Evolutionary conservation across 2,113 vertebrate genomes (phyloP), one percentile per base, ranked within the genome.

Genomic region (Myocastor coypus): DNA sequence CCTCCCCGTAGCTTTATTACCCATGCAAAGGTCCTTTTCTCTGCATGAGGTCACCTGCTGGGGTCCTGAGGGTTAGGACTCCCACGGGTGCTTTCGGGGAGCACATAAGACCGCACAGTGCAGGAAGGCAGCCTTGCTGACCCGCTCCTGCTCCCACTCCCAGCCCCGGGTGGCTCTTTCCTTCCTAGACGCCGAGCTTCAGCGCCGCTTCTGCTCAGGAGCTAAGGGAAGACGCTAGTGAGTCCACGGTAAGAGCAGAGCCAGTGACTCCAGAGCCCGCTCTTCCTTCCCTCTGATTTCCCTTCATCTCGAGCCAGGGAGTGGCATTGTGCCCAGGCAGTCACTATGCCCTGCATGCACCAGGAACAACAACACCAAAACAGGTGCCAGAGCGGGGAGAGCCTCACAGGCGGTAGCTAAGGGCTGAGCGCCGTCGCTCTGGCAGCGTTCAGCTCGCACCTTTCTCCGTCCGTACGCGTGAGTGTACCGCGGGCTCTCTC

Each of bases 291-390:
- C 12, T 85, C 80, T 37, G 55, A 55, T 42, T 96, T 94, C 89
- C 93, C 80, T 97, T 94, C 83, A 92, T 97, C 95, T 96, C 28
- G 11, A 75, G 97, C 95, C 95, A 94, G 66, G 26, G 55, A 59
- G 69, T 92, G 92, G 97, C 97, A 73, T 52, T 73, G 77, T 96
- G 95, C 94, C 96, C 83, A 61, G 96, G 87, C 80, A 95, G 68
- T 96, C 89, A 87, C 89, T 69, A 3, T 87, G 92, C 83, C 93
- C 92, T 91, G 57, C 14, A 4, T 92, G 83, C 42, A 81, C 89
- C 89, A 87, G 95, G 75, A 83, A 87, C 87, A 95, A 96, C 92
- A 96, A 80, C 90, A 93, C 80, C 61, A 93, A 32, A 64, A 63
- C 78, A 52, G 91, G 83, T 84, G 42, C 77, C 75, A 93, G 89